These are phyloP conservation scores for Hydrocynus forskahlii DNA, from an alignment of 2,797 vertebrate genomes.

Conservation along the genomic window DNA sequence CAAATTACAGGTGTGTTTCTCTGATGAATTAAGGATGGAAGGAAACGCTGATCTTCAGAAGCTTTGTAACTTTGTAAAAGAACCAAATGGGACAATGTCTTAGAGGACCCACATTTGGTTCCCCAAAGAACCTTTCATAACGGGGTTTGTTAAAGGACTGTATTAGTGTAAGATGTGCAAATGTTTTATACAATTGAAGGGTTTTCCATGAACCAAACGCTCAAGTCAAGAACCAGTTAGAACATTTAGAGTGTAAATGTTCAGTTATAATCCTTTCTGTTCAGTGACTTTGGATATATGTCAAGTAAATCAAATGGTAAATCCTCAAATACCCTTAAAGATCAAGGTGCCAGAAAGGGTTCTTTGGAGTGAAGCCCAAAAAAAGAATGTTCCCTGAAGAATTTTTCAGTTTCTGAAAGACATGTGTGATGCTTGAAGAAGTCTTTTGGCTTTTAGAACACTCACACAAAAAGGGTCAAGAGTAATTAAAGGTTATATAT, in stretches of 20 bases:
- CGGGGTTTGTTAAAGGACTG: not conserved
- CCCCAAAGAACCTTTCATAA: not conserved
- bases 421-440: not conserved
- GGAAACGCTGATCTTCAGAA: conserved; percentile 41
- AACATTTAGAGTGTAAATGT: not conserved
- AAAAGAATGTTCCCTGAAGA: not conserved
- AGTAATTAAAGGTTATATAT: not conserved
- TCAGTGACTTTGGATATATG: not conserved
- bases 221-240: not conserved
- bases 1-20: conserved; percentile 76
- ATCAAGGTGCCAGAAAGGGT: not conserved
- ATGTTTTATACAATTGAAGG: not conserved
- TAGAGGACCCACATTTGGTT: not conserved
- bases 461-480: not conserved
- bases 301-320: not conserved
- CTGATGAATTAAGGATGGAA: conserved; percentile 57
- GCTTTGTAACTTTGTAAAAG: not conserved
- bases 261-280: not conserved
- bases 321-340: not conserved
- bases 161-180: not conserved
- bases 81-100: not conserved
- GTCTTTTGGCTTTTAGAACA: too few species aligned
- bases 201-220: not conserved
- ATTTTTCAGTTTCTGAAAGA: too few species aligned
- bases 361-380: not conserved